Evolutionary conservation across 2,113 vertebrate species (phyloP), one percentile per base, ranked within the genome.

Genomic region (Entomyzon cyanotis): DNA sequence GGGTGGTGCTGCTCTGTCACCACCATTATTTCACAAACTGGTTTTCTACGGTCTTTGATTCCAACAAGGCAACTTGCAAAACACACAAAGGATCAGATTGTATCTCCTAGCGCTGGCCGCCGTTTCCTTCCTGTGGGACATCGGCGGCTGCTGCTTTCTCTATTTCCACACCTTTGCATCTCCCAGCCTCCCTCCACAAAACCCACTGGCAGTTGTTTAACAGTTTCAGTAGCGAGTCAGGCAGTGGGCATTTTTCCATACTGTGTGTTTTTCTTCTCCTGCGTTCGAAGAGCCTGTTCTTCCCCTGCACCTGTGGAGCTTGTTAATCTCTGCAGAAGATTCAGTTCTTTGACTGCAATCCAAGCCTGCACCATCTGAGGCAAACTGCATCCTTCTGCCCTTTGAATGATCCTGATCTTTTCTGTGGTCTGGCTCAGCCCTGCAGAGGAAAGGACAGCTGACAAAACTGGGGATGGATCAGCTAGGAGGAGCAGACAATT

Each of bases 261-360:
- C 85, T 90, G 81, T 95, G 94, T 94, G 81, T 75, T 94, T 95
- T 96, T 87, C 90, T 94, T 88, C 93, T 94, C 81, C 89, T 85
- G 84, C n/a, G 67, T 62, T 91, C 30, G 81, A 87, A 93, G 91
- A 94, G 87, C 56, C 86, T 96, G 96, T 95, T 95, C 95, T 94
- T 96, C 88, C 87, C 91, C 93, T 85, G 85, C 95, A 96, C 96
- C 96, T 96, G 95, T 84, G 83, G 96, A 96, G 95, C 85, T 90
- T 88, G 87, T 96, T 96, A 91, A 96, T 96, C 89, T 94, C 95
- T 64, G 86, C 84, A 94, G 91, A 95, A 95, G 87, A 90, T 78
- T 96, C 83, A 79, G 79, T 94, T 95, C 85, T 60, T 90, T 95
- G 95, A 94, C 89, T 84, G 79, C 75, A 19, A 6, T 95, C 94